Base-by-base conservation (phyloP, 1,140 invertebrate genomes). In the Aphaenogaster rudis region DNA sequence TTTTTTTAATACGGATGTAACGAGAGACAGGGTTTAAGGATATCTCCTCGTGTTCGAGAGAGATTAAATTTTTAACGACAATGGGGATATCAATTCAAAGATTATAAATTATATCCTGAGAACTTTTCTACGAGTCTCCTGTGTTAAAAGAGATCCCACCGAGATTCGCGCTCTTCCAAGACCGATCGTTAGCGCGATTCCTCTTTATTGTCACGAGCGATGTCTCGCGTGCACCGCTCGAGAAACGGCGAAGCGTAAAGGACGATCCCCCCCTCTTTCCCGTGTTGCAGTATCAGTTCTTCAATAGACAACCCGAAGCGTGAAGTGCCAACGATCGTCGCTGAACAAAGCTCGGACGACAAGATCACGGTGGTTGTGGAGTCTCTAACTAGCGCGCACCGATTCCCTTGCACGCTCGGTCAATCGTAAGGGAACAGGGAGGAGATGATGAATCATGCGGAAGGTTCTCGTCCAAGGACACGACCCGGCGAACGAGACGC, bases 211-310 rank as follows among this genome's bases (percentile, higher is more conserved):
- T 54, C 36, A 42, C n/a, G 42, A 69, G 21, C 48, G 8, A 85
- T 0, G 17, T 39, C 52, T 78, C 21, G 54, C 54, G 39, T n/a
- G 13, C 39, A 72, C 21, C 63, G 36, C 9, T 48, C 52, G 28
- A 48, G 36, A 28, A 54, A 57, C 13, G 33, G n/a, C 48, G 36
- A 86, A 42, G 63, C 77, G 45, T 63, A 86, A 71, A 81, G 42
- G 17, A 39, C 48, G 13, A 28, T 33, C 9, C 6, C 61, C 1
- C 4, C 54, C 39, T 45, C 17, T 54, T 9, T 61, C 57, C 39
- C 92, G 86, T 96, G 94, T 97, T 97, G 92, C 97, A 97, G 97
- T 97, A 97, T 95, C 97, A 97, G 95, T 96, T 97, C 95, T 97
- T 97, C 96, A 96, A 96, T 94, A 96, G 96, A 94, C 96, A 96